phyloP scores from a whole-genome alignment of 2,888 invertebrate genomes.

The Athalia rosae region DNA sequence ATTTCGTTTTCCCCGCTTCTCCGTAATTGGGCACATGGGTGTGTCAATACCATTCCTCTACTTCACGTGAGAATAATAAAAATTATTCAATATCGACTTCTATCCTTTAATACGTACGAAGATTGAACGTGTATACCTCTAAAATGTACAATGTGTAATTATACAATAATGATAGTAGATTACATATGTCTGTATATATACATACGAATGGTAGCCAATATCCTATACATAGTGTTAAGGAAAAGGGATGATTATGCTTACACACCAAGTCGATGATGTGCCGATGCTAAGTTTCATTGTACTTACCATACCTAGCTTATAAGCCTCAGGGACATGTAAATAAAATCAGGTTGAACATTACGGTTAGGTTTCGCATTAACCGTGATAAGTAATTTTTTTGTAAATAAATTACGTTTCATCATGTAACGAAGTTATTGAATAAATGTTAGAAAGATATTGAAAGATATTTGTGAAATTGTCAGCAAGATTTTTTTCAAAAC shows the following conservation, averaged over 20 bases:
- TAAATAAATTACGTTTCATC: slow-evolving; percentile 64
- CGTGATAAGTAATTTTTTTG: slow-evolving; percentile 58
- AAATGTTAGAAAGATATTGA: slow-evolving; percentile 65
- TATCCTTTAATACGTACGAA: slow-evolving; percentile 26
- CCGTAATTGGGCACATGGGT: too few relatives aligned
- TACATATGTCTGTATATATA: slow-evolving; percentile 48
- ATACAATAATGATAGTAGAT: slow-evolving; percentile 47
- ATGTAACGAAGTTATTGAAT: slow-evolving; percentile 59
- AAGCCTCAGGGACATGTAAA: slow-evolving; percentile 68
- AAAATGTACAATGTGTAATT: slow-evolving; percentile 57
- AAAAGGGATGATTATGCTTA: slow-evolving; percentile 23
- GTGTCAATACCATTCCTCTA: too few relatives aligned
- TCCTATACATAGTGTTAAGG: slow-evolving; percentile 11
- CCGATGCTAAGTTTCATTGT: slow-evolving; percentile 36
- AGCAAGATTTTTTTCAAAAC: not conserved
- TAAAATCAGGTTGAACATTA: slow-evolving; percentile 60
- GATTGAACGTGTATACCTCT: not conserved
- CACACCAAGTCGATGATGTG: slow-evolving; percentile 19
- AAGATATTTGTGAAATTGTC: not conserved
- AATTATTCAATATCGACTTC: slow-evolving; percentile 19
- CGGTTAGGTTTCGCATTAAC: slow-evolving; percentile 65
- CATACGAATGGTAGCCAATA: slow-evolving; percentile 49
- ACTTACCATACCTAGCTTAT: slow-evolving; percentile 53
- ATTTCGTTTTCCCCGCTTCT: too few relatives aligned
- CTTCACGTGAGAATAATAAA: not conserved